Percentiles rank a stretch among this genome's conserved stretches.
Conservation (phyloP, 2,797 vertebrate genomes). For the Eupleurogrammus muticus region DNA sequence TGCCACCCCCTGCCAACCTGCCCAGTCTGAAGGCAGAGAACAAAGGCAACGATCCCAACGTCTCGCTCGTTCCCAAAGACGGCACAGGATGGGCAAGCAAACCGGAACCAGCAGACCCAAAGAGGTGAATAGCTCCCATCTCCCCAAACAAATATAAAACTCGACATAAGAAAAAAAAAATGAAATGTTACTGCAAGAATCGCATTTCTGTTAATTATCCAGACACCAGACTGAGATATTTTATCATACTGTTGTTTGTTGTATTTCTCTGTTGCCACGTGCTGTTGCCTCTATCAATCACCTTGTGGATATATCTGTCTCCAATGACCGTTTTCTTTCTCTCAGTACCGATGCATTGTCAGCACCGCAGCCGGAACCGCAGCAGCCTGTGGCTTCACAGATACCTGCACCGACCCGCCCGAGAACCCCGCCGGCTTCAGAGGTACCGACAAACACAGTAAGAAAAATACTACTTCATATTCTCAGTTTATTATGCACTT, state of each 20-base stretch:
- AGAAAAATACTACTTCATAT: not conserved
- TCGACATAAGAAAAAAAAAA: no score
- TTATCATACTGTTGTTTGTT: not conserved
- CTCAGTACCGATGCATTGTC: slow-evolving; percentile 95
- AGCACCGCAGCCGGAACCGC: slow-evolving; percentile 95
- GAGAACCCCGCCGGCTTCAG: slow-evolving; percentile 92
- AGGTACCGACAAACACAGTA: slow-evolving; percentile 77
- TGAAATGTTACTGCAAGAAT: not conserved
- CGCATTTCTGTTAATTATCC: not conserved
- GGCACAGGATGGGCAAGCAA: slow-evolving; percentile 99
- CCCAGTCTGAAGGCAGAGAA: slow-evolving; percentile 99
- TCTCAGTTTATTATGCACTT: not conserved
- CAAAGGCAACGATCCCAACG: slow-evolving; percentile 99
- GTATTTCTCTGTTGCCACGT: not conserved
- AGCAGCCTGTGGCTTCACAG: slow-evolving; percentile 94
- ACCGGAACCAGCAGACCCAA: slow-evolving; percentile 96
- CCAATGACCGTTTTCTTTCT: not conserved
- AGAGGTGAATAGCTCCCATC: slow-evolving; percentile 81
- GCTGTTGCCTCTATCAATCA: not conserved
- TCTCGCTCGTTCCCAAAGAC: slow-evolving; percentile 97
- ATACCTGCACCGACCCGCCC: slow-evolving; percentile 90
- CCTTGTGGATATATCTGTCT: not conserved
- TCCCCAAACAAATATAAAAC: not conserved
- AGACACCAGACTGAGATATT: not conserved
- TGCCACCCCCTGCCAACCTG: slow-evolving; percentile 97